These are phyloP conservation scores for Panagrolaimus sp. DNA, from an alignment of 1,140 invertebrate species.

Conservation along the genomic window DNA sequence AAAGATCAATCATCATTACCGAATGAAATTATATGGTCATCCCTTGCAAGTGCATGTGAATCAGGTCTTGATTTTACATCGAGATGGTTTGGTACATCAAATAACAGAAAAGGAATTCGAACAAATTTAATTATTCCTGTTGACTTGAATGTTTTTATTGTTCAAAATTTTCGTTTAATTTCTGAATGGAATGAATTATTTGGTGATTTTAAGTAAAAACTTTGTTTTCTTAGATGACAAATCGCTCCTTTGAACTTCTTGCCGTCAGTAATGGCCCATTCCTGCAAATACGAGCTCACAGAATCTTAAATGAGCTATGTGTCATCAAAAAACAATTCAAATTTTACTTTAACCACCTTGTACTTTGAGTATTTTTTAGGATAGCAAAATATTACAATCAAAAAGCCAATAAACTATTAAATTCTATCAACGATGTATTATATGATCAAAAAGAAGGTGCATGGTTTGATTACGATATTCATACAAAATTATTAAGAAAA, in stretches of 20 bases:
- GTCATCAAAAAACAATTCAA: too few species aligned
- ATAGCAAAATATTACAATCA: too few species aligned
- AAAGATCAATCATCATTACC: conserved; percentile 17
- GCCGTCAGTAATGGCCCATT: too few species aligned
- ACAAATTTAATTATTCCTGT: conserved; percentile 69
- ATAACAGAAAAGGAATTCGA: conserved; percentile 25
- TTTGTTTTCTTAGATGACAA: too few species aligned
- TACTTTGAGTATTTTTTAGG: too few species aligned
- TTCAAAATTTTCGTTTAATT: conserved; percentile 72
- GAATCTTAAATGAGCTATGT: too few species aligned
- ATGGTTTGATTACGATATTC: conserved; percentile 81
- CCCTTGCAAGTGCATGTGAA: conserved; percentile 36
- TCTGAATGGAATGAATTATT: conserved; percentile 64
- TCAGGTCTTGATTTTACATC: conserved; percentile 68
- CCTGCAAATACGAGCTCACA: too few species aligned
- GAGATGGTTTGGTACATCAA: conserved; percentile 72
- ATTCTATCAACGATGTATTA: conserved; percentile 25
- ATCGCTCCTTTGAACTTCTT: too few species aligned
- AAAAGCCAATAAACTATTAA: neutral
- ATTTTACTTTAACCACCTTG: too few species aligned
- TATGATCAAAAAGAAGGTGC: conserved; percentile 75
- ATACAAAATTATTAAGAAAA: conserved; percentile 54
- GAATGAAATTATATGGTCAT: conserved; percentile 25
- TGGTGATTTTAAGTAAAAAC: conserved; percentile 2
- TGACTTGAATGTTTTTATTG: conserved; percentile 75